Evolutionary conservation across 2,113 vertebrate genomes (phyloP), one percentile per base, ranked within the genome.

Genomic region (Aptenodytes forsteri): DNA sequence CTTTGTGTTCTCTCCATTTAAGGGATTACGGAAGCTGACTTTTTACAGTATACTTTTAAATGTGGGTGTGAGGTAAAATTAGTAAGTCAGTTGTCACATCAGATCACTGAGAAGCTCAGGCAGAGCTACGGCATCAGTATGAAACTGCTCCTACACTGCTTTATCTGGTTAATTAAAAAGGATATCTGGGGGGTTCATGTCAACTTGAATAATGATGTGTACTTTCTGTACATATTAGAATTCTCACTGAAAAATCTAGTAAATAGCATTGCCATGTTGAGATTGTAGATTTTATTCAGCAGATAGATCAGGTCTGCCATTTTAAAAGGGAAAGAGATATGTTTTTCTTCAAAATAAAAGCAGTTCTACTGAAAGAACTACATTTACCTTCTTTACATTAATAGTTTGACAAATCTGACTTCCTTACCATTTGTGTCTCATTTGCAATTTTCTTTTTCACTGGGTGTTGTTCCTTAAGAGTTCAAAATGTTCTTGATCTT

Each of bases 81-180:
- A 82, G 56, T 56, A 80, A 83, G 69, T 83, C 13, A 67, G 52
- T 93, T 92, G 83, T 91, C 90, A 92, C 32, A 62, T 78, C 50
- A 83, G 55, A 93, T 92, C 50, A 54, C 50, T 38, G 66, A 55
- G 82, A 88, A 66, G 47, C 64, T 77, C 67, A 83, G 75, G 82
- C 78, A 92, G 71, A 88, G 70, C 79, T 88, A 16, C 8, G 6
- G 64, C n/a, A 73, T 71, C 71, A 58, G 46, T 62, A 61, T 77
- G 62, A 77, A 88, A 83, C 26, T 88, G n/a, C 93, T 97, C 71
- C 50, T 94, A 49, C 87, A 58, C 65, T 95, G 87, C 95, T 94
- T 92, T 97, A 95, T 97, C 94, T 95, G 94, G 71, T 95, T 98
- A 97, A 98, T 98, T 98, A 96, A 97, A 97, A 97, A 96, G 93